Evolutionary conservation across 2,113 vertebrate species (phyloP).

Genomic region (Ia io): DNA sequence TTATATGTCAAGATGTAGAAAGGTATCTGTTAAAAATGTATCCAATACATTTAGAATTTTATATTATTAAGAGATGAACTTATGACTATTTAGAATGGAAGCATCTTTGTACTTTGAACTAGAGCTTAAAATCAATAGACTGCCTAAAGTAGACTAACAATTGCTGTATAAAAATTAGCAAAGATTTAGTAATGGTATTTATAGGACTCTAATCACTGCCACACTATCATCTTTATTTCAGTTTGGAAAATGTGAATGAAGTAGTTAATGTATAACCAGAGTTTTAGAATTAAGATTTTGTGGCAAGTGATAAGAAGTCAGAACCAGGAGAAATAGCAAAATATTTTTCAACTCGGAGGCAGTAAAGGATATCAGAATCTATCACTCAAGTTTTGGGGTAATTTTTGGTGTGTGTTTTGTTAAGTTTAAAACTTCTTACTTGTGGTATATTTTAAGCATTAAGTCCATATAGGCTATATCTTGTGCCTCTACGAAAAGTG

Average conservation of each 20-base stretch:
- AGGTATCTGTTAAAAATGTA: not conserved
- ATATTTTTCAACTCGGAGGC: not conserved
- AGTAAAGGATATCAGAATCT: conserved; percentile 40
- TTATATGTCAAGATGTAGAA: conserved; percentile 22
- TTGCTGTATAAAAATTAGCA: not conserved
- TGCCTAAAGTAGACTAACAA: not conserved
- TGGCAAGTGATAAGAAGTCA: not conserved
- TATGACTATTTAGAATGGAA: not conserved
- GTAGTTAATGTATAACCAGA: not conserved
- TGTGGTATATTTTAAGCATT: conserved; percentile 74
- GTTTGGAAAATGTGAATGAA: conserved; percentile 17
- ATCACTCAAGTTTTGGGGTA: conserved; percentile 32
- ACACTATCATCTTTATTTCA: not conserved
- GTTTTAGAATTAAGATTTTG: conserved; percentile 28
- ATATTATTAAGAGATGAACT: conserved; percentile 1
- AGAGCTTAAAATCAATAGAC: not conserved
- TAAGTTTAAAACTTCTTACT: conserved; percentile 73
- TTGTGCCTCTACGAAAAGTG: conserved; percentile 63
- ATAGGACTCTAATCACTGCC: not conserved
- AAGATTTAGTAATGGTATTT: not conserved
- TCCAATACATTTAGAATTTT: not conserved
- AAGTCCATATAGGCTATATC: conserved; percentile 62
- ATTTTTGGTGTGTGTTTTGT: conserved; percentile 42
- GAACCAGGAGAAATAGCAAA: not conserved
- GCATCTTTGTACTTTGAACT: not conserved